Conservation (phyloP, 2,113 vertebrate genomes). For the Rhegmatorhina hoffmannsi region DNA sequence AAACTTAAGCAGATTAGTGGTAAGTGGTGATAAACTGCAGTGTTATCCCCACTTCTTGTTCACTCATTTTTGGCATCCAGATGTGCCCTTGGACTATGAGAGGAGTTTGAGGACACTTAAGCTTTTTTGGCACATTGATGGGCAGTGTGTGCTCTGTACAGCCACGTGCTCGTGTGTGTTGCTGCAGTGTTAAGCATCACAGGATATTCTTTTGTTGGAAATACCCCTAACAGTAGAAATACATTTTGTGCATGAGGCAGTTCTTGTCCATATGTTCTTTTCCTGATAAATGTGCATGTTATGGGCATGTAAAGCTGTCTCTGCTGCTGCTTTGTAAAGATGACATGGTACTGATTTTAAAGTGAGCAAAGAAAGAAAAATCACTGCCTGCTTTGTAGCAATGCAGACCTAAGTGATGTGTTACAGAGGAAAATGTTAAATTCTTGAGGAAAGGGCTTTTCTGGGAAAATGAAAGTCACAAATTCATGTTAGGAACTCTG, state of each 20-base stretch:
- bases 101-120: accelerated
- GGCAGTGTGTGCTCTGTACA: not conserved
- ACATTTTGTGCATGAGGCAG: not conserved
- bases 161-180: accelerated
- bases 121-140: not conserved
- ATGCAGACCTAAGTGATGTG: not conserved
- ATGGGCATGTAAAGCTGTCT: not conserved
- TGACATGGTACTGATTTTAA: slow-evolving; percentile 43
- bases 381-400: not conserved
- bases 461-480: not conserved
- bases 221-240: not conserved
- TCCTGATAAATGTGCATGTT: not conserved
- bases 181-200: not conserved
- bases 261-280: not conserved
- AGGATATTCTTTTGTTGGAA: not conserved
- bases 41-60: not conserved
- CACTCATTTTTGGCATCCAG: not conserved
- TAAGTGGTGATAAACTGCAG: not conserved
- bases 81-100: not conserved
- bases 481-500: not conserved
- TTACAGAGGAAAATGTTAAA: slow-evolving; percentile 9
- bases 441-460: not conserved
- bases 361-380: not conserved
- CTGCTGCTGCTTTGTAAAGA: not conserved
- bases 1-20: not conserved